These are phyloP conservation scores for Dysidea cf. avara DNA, from an alignment of 37 sponge, comb jelly and placozoan species.

Conservation along the genomic window DNA sequence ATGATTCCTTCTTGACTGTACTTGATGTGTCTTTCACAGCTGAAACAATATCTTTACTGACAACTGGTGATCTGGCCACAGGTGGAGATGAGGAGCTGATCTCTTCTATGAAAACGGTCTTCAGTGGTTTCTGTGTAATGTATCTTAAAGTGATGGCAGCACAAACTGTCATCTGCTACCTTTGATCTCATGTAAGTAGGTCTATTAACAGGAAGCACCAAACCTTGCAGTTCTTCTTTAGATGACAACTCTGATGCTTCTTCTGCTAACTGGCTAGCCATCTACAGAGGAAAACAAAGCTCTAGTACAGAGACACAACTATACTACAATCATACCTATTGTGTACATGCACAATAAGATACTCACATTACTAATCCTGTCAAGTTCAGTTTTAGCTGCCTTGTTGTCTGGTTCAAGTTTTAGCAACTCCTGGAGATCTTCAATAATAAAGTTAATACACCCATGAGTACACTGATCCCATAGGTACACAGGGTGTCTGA, in stretches of 20 bases:
- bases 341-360: no score
- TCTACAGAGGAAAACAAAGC: background rate
- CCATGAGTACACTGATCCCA: no score
- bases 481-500: background rate
- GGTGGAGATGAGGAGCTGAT: constrained; percentile 5
- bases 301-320: background rate
- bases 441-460: constrained; percentile 1
- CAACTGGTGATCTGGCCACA: background rate
- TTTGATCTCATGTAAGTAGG: constrained; percentile 74
- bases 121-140: constrained; percentile 57
- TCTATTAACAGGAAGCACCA: constrained; percentile 56
- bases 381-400: constrained; percentile 56
- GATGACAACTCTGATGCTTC: background rate
- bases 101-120: constrained; percentile 60
- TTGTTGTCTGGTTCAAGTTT: constrained; percentile 72
- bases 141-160: background rate
- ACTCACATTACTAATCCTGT: constrained; percentile 11
- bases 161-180: constrained; percentile 10
- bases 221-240: background rate
- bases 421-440: constrained; percentile 65
- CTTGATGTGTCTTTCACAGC: background rate
- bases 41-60: background rate
- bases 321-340: no score
- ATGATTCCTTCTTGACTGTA: background rate
- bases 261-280: background rate